Conservation (phyloP, 2,888 invertebrate species). For the Chrysolina haemoptera region DNA sequence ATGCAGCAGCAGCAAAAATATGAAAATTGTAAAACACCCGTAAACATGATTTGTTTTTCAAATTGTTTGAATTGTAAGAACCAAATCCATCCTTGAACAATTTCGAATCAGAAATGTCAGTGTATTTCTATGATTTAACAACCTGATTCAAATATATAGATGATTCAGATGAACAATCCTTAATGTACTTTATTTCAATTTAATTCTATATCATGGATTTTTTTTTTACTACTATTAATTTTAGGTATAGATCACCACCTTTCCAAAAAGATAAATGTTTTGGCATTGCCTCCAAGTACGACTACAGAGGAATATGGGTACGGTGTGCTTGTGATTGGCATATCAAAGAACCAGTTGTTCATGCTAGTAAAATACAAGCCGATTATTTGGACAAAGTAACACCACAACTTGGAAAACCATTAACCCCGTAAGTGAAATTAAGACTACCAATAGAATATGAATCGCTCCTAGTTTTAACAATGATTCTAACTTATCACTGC, state of each 20-base stretch:
- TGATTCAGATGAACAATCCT: no score
- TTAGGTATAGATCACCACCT: constrained; percentile 66
- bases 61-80: no score
- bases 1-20: no score
- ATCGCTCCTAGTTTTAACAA: no score
- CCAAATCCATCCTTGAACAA: no score
- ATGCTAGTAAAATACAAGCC: constrained; percentile 69
- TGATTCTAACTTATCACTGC: no score
- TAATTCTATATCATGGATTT: neutral
- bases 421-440: constrained; percentile 67
- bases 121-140: no score
- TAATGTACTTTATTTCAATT: neutral
- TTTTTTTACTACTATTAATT: constrained; percentile 21
- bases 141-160: no score
- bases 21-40: no score
- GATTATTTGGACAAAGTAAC: constrained; percentile 67
- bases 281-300: constrained; percentile 69
- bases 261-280: constrained; percentile 69
- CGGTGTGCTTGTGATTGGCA: constrained; percentile 69
- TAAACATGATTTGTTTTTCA: no score
- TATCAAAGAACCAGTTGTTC: constrained; percentile 62
- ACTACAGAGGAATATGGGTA: constrained; percentile 71
- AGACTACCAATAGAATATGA: neutral
- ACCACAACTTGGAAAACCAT: constrained; percentile 67
- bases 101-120: no score